Evolutionary conservation across 2,113 vertebrate species (phyloP).

Genomic region (Lophura nycthemera): DNA sequence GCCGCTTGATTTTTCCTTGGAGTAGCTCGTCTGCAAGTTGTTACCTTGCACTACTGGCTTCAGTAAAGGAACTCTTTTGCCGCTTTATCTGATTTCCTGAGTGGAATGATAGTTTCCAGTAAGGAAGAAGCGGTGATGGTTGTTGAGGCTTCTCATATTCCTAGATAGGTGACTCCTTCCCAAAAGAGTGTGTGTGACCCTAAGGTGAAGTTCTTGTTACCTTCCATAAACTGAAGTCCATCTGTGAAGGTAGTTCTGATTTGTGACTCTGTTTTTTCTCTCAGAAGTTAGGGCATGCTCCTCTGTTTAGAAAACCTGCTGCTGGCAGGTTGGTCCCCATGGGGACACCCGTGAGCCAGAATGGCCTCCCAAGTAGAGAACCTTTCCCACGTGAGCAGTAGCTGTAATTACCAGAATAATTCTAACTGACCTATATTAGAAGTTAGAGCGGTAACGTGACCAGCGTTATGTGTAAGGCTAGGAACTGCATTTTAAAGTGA

Average conservation of each 20-base stretch:
- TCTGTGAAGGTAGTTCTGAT: background rate
- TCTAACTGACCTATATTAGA: background rate
- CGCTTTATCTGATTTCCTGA: background rate
- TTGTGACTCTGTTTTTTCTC: background rate
- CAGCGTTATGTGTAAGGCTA: background rate
- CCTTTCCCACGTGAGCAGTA: background rate
- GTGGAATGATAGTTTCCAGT: background rate
- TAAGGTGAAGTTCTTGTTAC: background rate
- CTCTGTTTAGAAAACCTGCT: background rate
- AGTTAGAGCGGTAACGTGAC: background rate
- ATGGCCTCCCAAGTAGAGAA: background rate
- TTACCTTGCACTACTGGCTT: background rate
- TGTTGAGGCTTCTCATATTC: background rate
- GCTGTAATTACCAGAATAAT: background rate
- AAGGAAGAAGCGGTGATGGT: background rate
- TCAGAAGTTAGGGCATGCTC: background rate
- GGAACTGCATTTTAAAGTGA: background rate
- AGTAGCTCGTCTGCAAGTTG: background rate
- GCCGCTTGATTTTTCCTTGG: accelerated
- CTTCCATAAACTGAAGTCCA: accelerated
- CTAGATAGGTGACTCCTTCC: background rate
- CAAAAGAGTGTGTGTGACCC: background rate
- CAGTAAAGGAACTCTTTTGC: background rate
- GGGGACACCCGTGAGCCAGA: background rate
- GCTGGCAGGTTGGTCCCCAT: background rate